phyloP scores from a whole-genome alignment of 1,140 invertebrate species.

The Trachelipus rathkii region DNA sequence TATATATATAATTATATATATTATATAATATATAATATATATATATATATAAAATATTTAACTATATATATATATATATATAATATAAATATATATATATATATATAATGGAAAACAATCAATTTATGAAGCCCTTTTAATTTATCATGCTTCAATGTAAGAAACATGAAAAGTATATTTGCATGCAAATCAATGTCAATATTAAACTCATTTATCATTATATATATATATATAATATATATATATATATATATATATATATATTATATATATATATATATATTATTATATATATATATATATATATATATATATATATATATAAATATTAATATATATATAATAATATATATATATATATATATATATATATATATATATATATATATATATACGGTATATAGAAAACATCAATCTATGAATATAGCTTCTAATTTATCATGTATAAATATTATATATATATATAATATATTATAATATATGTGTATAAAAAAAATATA shows the following conservation, averaged over 20 bases:
- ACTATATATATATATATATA: conserved; percentile 5
- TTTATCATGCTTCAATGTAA: background rate
- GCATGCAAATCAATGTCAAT: too few species aligned
- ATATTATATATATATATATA: conserved; percentile 25
- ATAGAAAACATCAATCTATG: too few species aligned
- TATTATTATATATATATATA: conserved; percentile 21
- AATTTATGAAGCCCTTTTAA: too few species aligned
- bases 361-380: background rate
- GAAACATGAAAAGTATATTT: background rate
- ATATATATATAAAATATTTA: background rate
- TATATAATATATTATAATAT: conserved; percentile 23
- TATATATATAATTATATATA: too few species aligned
- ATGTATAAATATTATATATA: too few species aligned
- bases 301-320: conserved; percentile 21
- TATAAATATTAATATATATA: background rate
- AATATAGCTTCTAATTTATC: too few species aligned
- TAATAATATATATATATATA: background rate
- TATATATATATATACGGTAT: background rate
- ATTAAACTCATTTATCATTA: background rate
- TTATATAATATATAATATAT: too few species aligned
- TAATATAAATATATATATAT: background rate
- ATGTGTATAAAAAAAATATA: background rate
- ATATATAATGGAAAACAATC: too few species aligned
- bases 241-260: conserved; percentile 24
- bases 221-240: conserved; percentile 27